These are phyloP conservation scores for Acanthurus lineatus DNA, from an alignment of 2,797 vertebrate genomes.

Conservation along the genomic window DNA sequence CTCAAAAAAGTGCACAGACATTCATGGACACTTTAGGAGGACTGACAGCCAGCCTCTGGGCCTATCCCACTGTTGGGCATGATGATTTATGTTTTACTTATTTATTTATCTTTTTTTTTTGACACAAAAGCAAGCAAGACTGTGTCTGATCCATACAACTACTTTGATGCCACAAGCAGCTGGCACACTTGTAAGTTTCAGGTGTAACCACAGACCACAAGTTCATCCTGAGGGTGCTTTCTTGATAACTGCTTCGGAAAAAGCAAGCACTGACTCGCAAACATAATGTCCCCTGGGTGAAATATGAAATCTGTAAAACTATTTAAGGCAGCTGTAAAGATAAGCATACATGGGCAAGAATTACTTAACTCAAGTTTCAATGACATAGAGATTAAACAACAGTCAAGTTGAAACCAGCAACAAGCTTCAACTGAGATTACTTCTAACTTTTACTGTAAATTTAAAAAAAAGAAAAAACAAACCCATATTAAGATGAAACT, in stretches of 20 bases:
- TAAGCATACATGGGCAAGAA: neutral
- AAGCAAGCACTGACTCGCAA: neutral
- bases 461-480: neutral
- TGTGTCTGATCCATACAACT: too few species aligned
- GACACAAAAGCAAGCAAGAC: too few species aligned
- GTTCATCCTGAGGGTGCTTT: neutral
- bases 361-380: neutral
- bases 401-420: neutral
- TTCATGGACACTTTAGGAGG: too few species aligned
- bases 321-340: neutral
- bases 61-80: too few species aligned
- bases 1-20: too few species aligned
- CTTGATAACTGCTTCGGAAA: neutral
- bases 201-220: slow-evolving; percentile 40
- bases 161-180: too few species aligned
- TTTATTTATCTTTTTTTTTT: too few species aligned
- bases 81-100: too few species aligned
- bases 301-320: neutral
- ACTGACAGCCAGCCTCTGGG: too few species aligned
- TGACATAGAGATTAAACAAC: neutral
- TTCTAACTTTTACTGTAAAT: too few species aligned
- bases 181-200: slow-evolving; percentile 24
- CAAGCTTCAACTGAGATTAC: neutral
- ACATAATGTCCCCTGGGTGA: neutral
- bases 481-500: neutral